Base-by-base conservation (phyloP, 2,797 vertebrate genomes). In the Meda fulgida region DNA sequence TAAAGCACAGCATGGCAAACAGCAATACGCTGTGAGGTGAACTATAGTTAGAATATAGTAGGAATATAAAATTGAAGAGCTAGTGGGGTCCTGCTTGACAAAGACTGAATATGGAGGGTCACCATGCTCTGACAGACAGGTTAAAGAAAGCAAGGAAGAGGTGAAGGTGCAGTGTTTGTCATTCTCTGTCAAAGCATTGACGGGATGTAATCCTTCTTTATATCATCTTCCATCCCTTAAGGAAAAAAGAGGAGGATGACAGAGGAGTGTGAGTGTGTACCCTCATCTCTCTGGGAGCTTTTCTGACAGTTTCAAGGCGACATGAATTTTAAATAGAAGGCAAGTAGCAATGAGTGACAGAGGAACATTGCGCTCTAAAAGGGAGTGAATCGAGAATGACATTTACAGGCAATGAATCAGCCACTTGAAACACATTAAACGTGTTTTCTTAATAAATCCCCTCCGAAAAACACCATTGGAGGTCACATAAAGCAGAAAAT, bases 111-210 rank as follows among this genome's bases (percentile, higher is more conserved):
- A 63, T 38, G n/a, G 14, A 79, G 66, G 51, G 67, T 80, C 69
- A 46, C 40, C 51, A 63, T 6, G 1, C 79, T 46, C 67, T 73
- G 38, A 48, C 53, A 73, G 69, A 82, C 2, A 1, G 70, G 66
- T 72, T 31, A 53, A 71, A 70, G 66, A 36, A 70, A 58, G 5
- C 21, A 71, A 70, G 65, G 29, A 84, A 58, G 31, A 31, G 67
- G 76, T 79, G 31, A 78, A 55, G 67, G 40, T 84, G 83, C 51
- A 38, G 66, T 71, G 83, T 79, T 63, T 85, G 77, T 80, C 77
- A 85, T 80, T 72, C 78, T 79, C 53, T 53, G 84, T 73, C 69
- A 73, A 43, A 51, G 14, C 4, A 13, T 23, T 51, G 77, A 73
- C 3, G 5, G 84, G 40, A 72, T 65, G 77, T 40, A 73, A 23